Base-by-base conservation (phyloP, 2,113 vertebrate species). In the Panurus biarmicus region DNA sequence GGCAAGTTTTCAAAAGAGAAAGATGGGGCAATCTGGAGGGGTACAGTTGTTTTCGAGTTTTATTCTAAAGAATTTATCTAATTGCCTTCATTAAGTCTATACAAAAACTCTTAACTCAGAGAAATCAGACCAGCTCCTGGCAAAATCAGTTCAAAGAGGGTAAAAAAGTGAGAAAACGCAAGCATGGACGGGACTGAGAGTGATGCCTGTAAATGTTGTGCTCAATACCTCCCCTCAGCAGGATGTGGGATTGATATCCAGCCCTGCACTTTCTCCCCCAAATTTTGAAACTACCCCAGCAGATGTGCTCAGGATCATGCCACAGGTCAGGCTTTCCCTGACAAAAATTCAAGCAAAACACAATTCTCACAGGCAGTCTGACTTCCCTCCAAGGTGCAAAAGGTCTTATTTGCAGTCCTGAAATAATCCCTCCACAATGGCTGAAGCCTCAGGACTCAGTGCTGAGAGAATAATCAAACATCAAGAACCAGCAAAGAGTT, bases 151-250 rank as follows among this genome's bases (percentile, higher is more conserved):
- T 9, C 33, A 12, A 69, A 64, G 29, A 58, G 21, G 14, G 11
- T 1, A 24, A 75, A 51, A 21, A 15, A 69, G 53, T 5, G 17
- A 71, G 38, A 61, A 36, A 64, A 38, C 0, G 0, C 4, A 10
- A 1, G 1, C 9, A 29, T 1, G 3, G 10, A 31, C 0, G 1
- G 8, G 60, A 45, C 57, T 36, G 64, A 1, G 1, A 65, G 50
- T 8, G 48, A 83, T 3, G 0, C 11, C 38, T 3, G 1, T 18
- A 53, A 66, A 56, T 22, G 3, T 28, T 33, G 60, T n/a, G 48
- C 40, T 53, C 14, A 21, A 12, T 2, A 23, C 26, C 25, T 48
- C 10, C 4, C 24, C 53, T 82, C 2, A 26, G 47, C 35, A 3
- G 53, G 40, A 53, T 1, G 0, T 5, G 35, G 31, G 28, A 40